Evolutionary conservation across 2,113 vertebrate species (phyloP).

Genomic region (Crotalus viridis): DNA sequence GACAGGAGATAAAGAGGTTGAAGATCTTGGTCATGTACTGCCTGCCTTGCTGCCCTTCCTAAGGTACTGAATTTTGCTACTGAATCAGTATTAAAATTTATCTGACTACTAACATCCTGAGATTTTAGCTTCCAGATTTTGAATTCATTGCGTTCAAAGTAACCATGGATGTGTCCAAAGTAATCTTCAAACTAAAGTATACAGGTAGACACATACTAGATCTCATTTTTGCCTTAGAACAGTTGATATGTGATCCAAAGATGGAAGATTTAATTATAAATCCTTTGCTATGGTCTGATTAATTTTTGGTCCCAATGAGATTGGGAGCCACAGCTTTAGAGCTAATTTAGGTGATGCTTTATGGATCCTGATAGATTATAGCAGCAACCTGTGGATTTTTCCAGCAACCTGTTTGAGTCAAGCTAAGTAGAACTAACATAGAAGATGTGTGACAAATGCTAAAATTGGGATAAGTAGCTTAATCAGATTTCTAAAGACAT

Average conservation of each 20-base stretch:
- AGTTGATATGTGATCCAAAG: neutral
- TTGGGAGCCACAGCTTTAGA: neutral
- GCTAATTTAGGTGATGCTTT: neutral
- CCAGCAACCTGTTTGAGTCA: neutral
- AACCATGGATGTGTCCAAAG: neutral
- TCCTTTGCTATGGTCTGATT: neutral
- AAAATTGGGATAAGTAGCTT: neutral
- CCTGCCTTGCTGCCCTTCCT: neutral
- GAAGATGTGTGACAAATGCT: neutral
- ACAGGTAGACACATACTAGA: neutral
- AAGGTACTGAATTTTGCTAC: neutral
- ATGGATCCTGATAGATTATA: neutral
- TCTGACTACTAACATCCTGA: neutral
- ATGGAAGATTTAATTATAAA: neutral
- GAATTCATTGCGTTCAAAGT: neutral
- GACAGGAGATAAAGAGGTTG: neutral
- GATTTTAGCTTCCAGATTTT: neutral
- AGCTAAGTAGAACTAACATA: neutral
- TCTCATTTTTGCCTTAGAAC: neutral
- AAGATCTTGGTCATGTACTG: neutral
- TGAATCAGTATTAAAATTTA: neutral
- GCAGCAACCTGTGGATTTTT: neutral
- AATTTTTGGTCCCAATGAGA: neutral
- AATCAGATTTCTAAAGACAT: neutral
- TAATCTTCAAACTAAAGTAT: neutral